Percentiles rank a stretch among this genome's conserved stretches.
These are phyloP conservation scores for Exocentrus adspersus DNA, from an alignment of 2,888 invertebrate species.

Conservation along the genomic window DNA sequence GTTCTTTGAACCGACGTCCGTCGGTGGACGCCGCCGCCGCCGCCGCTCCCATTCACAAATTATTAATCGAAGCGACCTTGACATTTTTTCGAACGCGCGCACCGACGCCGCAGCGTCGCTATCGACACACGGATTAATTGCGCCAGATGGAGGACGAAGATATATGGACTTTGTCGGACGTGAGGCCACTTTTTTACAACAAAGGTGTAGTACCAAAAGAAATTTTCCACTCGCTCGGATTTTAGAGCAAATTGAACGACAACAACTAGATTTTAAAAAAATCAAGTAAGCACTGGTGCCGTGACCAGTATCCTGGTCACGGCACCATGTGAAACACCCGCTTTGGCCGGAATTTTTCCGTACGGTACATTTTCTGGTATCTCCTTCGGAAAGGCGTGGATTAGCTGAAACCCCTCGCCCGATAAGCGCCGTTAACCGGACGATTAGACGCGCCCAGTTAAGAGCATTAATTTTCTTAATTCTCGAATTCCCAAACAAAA, in stretches of 20 bases:
- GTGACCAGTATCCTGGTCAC: too few species aligned
- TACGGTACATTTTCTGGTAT: too few species aligned
- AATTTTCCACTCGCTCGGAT: too few species aligned
- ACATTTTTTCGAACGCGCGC: conserved; percentile 59
- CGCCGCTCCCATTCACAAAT: conserved; percentile 61
- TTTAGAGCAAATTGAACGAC: too few species aligned
- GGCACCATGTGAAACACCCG: too few species aligned
- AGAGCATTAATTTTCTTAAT: conserved; percentile 57
- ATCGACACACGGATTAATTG: not conserved
- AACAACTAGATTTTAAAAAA: too few species aligned
- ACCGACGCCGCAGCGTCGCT: conserved; percentile 38
- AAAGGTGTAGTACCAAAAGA: too few species aligned
- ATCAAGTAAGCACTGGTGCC: too few species aligned
- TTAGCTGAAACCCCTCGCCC: conserved; percentile 26
- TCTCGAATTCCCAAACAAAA: conserved; percentile 56
- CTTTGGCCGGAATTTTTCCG: too few species aligned
- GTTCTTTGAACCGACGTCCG: conserved; percentile 54
- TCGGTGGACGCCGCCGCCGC: conserved; percentile 41
- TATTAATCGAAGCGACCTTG: conserved; percentile 63
- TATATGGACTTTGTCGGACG: not conserved
- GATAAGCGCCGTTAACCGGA: conserved; percentile 18
- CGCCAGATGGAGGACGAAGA: not conserved
- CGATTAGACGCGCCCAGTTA: conserved; percentile 27
- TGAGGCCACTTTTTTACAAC: too few species aligned
- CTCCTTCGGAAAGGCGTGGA: not conserved